Evolutionary conservation across 2,888 invertebrate genomes (phyloP), one percentile per base, ranked within the genome.

Genomic region (Ommatoiulus sabulosus): DNA sequence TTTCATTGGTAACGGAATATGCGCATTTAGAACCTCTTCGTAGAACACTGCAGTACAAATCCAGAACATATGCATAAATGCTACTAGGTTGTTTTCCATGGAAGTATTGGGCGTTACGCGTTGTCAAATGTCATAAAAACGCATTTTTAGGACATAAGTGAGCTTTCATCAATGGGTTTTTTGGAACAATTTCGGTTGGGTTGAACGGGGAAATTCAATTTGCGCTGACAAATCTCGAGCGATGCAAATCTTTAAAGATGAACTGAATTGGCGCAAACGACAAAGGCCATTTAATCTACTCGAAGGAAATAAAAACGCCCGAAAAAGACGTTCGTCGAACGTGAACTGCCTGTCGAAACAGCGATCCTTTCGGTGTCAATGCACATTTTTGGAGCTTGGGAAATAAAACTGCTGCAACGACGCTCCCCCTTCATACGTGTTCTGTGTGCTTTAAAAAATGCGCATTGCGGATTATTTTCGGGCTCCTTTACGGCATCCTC

Each of bases 371-470:
- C 24, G 72, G 72, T 72, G 72, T 72, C 72, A 72, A 72, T 72
- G 72, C 72, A 72, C 72, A 72, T 72, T 24, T 72, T 72, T 24
- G 72, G 72, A 20, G 20, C 72, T 72, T 6, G 72, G 72, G 72
- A 72, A 72, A 72, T 72, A 72, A 72, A 72, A 72, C 12, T 52
- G 15, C 52, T 8, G 72, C 24, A 20, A 72, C 72, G 24, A 72
- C 6, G 24, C 72, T 72, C 72, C 72, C 52, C 24, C 46, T 12
- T 35, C 35, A 35, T 17, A 85, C 46, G 85, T 85, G 85, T 46
- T 85, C 46, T 85, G 85, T 85, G 85, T 44, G 85, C 85, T 85
- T 85, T 85, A 85, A 85, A 85, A 85, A 85, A 85, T 85, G 85
- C 85, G 85, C 85, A 85, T 85, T 85, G 85, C 85, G 85, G 85